Evolutionary conservation across 2,113 vertebrate species (phyloP).

Genomic region (Hippocampus guttulatus): DNA sequence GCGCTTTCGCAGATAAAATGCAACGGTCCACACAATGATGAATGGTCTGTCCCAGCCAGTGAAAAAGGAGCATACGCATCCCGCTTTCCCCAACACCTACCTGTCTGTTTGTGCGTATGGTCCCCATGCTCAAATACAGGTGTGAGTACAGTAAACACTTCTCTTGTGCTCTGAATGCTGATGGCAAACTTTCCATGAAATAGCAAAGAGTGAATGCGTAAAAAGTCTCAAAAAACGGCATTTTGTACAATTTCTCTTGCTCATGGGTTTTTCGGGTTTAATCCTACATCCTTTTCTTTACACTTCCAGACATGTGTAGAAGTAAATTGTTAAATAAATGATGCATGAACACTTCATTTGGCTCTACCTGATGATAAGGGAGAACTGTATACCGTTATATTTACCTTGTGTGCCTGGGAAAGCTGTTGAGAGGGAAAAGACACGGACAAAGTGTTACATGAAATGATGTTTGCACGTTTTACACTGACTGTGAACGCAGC

Average conservation of each 20-base stretch:
- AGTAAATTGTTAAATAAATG: not conserved
- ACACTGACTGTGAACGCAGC: conserved; percentile 37
- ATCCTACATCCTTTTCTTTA: not conserved
- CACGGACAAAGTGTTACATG: conserved; percentile 52
- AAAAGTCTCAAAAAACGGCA: conserved; percentile 7
- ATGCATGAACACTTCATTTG: conserved; percentile 32
- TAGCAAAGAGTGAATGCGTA: not conserved
- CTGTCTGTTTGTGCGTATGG: conserved; percentile 17
- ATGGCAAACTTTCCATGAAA: conserved; percentile 18
- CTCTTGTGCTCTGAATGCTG: conserved; percentile 16
- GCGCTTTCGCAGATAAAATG: conserved; percentile 77
- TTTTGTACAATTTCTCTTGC: not conserved
- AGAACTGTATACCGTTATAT: conserved; percentile 15
- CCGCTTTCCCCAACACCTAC: conserved; percentile 48
- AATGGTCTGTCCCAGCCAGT: conserved; percentile 75
- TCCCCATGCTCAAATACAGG: conserved; percentile 1
- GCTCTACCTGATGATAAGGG: conserved; percentile 38
- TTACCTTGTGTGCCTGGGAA: conserved; percentile 96
- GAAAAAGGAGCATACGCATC: conserved; percentile 75
- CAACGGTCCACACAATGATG: conserved; percentile 81
- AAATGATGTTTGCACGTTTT: conserved; percentile 30
- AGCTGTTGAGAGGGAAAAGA: conserved; percentile 77
- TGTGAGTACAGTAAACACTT: conserved; percentile 43
- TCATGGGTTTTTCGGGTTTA: not conserved
- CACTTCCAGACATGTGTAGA: not conserved